Base-by-base conservation (phyloP, 1,140 invertebrate species). In the Rhagoletis zephyria region DNA sequence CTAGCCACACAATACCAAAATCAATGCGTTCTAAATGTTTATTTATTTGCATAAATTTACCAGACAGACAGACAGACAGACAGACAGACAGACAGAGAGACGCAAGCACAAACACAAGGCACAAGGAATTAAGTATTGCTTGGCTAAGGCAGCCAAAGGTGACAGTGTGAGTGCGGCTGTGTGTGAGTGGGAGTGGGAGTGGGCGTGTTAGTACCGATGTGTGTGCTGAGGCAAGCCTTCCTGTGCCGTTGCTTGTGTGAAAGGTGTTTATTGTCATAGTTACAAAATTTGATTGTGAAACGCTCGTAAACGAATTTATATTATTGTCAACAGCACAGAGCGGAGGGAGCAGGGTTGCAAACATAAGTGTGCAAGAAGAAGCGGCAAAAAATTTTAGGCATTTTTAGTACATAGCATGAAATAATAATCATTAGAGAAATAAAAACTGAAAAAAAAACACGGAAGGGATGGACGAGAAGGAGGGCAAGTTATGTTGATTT, bases 241-340 rank as follows among this genome's bases (percentile, higher is more conserved):
- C n/a, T 63, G 61, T 63, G 61, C 3, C n/a, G 42, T 48, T 77
- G 70, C 42, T 77, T 81, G 48, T 56, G 74, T 30, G n/a, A 4
- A 14, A 81, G 48, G 63, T 87, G 86, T 87, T 87, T 87, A 87
- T 87, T 87, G 86, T 87, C 86, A 87, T 87, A 87, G 86, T 67
- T 87, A 87, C 63, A 70, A 70, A 67, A 67, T 87, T 87, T 65
- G 56, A 87, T 87, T 87, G 45, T 45, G 51, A 56, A 56, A n/a
- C 48, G 45, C 45, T 19, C 5, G 5, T 65, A 87, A 87, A 87
- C 42, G 61, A 87, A 87, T 87, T 87, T 87, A 51, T 87, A 51
- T 87, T 67, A 56, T n/a, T 70, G 86, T 67, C 63, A 65, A 10
- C 30, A 3, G 85, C 40, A 51, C 4, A 30, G 16, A 77, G 30